phyloP scores from a whole-genome alignment of 2,113 vertebrate species.

The Ibidorhyncha struthersii region DNA sequence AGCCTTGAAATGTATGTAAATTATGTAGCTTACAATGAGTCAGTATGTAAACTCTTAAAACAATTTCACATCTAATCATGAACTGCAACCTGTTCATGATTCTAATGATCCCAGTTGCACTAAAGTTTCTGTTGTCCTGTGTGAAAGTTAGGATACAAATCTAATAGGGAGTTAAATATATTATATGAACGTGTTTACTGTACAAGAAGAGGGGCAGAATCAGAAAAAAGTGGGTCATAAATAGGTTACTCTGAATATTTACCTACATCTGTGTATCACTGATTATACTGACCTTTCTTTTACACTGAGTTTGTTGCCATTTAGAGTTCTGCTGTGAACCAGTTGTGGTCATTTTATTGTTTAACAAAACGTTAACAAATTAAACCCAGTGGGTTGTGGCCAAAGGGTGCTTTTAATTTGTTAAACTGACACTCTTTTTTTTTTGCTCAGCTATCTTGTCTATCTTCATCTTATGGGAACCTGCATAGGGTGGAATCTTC shows the following conservation, averaged over 20 bases:
- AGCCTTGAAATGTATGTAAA: background rate
- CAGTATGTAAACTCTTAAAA: background rate
- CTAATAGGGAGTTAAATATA: background rate
- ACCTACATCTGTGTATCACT: background rate
- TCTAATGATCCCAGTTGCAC: background rate
- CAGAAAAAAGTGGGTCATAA: background rate
- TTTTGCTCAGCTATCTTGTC: background rate
- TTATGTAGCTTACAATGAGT: background rate
- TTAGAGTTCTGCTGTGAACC: background rate
- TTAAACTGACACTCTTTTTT: background rate
- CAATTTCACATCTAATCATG: background rate
- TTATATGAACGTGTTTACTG: background rate
- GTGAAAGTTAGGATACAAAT: background rate
- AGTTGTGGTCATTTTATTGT: background rate
- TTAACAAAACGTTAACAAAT: background rate
- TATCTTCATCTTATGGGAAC: constrained; percentile 4
- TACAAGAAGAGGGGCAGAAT: background rate
- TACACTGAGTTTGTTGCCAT: background rate
- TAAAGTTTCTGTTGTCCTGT: background rate
- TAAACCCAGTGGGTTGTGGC: background rate
- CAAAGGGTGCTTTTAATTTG: background rate
- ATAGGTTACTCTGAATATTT: background rate
- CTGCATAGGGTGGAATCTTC: background rate
- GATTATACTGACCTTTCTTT: background rate
- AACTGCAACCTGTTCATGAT: background rate